Percentiles rank a stretch among this genome's conserved stretches.
Conservation (phyloP, 1,140 invertebrate species). For the Ceratoteleas bidentatus region DNA sequence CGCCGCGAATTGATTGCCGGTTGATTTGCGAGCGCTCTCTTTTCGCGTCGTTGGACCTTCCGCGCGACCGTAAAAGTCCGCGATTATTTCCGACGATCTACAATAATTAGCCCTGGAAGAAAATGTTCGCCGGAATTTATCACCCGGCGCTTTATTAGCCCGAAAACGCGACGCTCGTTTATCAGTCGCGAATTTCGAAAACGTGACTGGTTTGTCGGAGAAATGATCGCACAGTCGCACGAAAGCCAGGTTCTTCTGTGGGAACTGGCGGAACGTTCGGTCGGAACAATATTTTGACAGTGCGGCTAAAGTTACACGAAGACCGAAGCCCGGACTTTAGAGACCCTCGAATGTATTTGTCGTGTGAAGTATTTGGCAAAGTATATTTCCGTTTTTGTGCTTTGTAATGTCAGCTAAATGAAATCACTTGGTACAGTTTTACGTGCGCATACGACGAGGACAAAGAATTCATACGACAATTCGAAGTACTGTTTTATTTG, state of each 20-base stretch:
- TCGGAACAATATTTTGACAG: too few species aligned
- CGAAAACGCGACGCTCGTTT: conserved; percentile 1
- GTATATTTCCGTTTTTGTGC: conserved; percentile 31
- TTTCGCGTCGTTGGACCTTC: conserved; percentile 54
- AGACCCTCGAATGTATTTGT: conserved; percentile 40
- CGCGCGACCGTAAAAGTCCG: conserved; percentile 44
- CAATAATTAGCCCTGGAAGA: conserved; percentile 41
- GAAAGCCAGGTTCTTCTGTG: too few species aligned
- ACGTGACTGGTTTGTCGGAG: too few species aligned
- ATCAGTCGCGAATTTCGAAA: too few species aligned
- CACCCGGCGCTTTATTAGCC: conserved; percentile 7
- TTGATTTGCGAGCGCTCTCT: conserved; percentile 61
- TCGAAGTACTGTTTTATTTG: conserved; percentile 21
- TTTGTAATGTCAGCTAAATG: conserved; percentile 49
- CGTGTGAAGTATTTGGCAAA: conserved; percentile 55
- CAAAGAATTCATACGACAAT: conserved; percentile 69
- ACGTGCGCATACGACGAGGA: conserved; percentile 24
- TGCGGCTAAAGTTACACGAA: conserved; percentile 30
- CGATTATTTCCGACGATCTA: conserved; percentile 51
- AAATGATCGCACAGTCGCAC: too few species aligned
- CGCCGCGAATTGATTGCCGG: conserved; percentile 51
- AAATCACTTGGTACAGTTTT: conserved; percentile 20
- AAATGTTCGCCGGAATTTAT: conserved; percentile 15
- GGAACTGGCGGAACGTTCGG: too few species aligned
- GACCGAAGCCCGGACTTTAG: conserved; percentile 14